phyloP scores from a whole-genome alignment of 2,888 invertebrate genomes.

The Hydraecia micacea region DNA sequence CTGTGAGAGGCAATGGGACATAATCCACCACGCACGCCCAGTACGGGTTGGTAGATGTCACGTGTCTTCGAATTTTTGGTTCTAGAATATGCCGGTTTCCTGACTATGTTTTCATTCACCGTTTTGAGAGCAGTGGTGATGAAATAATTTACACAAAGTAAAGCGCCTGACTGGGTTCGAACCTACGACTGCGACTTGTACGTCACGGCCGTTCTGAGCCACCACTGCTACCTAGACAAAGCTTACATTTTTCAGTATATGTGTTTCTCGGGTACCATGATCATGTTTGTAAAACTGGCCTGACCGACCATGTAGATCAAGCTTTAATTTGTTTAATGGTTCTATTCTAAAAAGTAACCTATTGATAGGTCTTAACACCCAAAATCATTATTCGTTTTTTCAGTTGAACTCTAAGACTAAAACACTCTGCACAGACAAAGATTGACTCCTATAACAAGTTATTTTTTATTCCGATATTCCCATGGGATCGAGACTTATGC shows the following conservation, averaged over 20 bases:
- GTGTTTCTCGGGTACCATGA: background rate
- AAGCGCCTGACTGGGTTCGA: background rate
- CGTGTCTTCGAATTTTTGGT: background rate
- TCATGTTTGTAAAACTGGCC: background rate
- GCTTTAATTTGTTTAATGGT: background rate
- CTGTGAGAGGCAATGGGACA: background rate
- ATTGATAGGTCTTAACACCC: background rate
- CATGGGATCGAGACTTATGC: too few relatives aligned
- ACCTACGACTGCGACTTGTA: background rate
- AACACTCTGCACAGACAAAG: background rate
- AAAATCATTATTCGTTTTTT: background rate
- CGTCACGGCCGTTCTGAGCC: background rate
- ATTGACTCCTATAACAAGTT: background rate
- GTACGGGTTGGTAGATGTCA: background rate
- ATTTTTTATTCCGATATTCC: background rate
- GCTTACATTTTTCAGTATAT: background rate
- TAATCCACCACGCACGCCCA: background rate
- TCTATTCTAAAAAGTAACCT: background rate
- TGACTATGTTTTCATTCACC: background rate
- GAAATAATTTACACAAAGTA: background rate
- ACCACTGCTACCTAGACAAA: background rate
- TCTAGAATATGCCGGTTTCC: background rate
- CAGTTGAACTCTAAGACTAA: conserved; percentile 5
- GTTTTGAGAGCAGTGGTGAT: background rate
- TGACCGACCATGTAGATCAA: conserved; percentile 2